These are phyloP conservation scores for Drosophila erecta DNA, from an alignment of 1,140 invertebrate genomes.

Conservation along the genomic window DNA sequence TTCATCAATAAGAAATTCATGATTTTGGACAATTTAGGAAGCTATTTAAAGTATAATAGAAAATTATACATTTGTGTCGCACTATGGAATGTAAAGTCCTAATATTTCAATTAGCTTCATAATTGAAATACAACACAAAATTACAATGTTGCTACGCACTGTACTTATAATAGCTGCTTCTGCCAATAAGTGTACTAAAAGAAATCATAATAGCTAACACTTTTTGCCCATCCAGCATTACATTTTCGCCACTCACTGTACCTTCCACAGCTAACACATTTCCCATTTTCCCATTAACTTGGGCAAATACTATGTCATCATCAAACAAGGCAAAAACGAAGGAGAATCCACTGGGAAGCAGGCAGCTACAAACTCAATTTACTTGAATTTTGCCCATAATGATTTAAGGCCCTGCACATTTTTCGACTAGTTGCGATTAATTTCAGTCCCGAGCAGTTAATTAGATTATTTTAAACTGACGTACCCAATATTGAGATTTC, in stretches of 20 bases:
- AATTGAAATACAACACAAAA: too few relatives aligned
- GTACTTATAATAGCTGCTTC: not conserved
- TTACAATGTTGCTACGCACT: not conserved
- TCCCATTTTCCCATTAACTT: slow-evolving; percentile 65
- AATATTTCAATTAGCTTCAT: too few relatives aligned
- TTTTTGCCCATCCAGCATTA: not conserved
- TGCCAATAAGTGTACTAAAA: too few relatives aligned
- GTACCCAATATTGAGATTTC: not conserved
- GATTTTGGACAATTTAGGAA: too few relatives aligned
- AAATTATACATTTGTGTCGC: too few relatives aligned
- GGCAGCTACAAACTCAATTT: slow-evolving; percentile 41
- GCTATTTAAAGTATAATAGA: not conserved
- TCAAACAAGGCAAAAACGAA: slow-evolving; percentile 53
- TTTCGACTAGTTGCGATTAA: slow-evolving; percentile 34
- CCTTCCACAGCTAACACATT: slow-evolving; percentile 32
- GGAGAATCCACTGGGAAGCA: slow-evolving; percentile 5
- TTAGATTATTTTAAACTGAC: not conserved
- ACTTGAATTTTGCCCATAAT: slow-evolving; percentile 29
- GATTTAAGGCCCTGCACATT: not conserved
- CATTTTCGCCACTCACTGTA: not conserved
- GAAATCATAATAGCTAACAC: not conserved
- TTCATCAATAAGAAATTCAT: too few relatives aligned
- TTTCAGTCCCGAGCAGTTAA: slow-evolving; percentile 27
- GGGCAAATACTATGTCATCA: slow-evolving; percentile 63
- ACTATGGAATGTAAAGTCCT: too few relatives aligned